A percentile compares a stretch with the other conserved stretches of the same genome.
Conservation (phyloP, 2,888 invertebrate genomes). For the Apamea epomidion region DNA sequence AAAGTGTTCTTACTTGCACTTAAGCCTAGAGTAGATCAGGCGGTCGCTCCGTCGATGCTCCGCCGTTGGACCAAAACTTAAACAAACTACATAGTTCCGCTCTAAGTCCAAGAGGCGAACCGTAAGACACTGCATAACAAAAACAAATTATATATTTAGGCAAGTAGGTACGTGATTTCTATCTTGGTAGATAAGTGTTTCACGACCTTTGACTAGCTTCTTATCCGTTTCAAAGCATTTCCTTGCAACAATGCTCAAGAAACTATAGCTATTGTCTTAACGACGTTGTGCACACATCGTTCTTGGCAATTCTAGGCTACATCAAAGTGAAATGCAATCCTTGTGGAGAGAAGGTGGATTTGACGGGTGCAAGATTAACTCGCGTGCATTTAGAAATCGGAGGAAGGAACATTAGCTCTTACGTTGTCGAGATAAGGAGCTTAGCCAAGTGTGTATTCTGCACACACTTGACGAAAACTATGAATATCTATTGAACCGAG, state of each 20-base stretch:
- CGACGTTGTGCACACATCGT: conserved; percentile 36
- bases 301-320: conserved; percentile 28
- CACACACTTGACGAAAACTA: conserved; percentile 17
- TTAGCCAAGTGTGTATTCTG: conserved; percentile 12
- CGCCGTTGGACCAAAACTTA: not conserved
- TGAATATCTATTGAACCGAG: not conserved
- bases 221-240: conserved; percentile 34
- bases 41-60: not conserved
- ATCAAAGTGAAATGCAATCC: conserved; percentile 56
- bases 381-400: conserved; percentile 22
- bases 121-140: not conserved
- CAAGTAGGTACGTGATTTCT: not conserved
- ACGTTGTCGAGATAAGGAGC: conserved; percentile 19
- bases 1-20: not conserved
- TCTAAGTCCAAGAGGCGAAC: not conserved
- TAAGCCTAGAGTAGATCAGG: not conserved
- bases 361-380: conserved; percentile 53
- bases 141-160: conserved; percentile 10
- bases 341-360: conserved; percentile 44
- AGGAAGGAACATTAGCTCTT: conserved; percentile 26
- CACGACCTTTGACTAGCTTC: conserved; percentile 22
- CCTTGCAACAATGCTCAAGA: conserved; percentile 14
- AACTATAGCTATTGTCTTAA: conserved; percentile 32
- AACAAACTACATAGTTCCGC: not conserved
- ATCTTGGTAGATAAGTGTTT: conserved; percentile 5